Conservation (phyloP, 1,140 invertebrate genomes). For the Heliconius hewitsoni region DNA sequence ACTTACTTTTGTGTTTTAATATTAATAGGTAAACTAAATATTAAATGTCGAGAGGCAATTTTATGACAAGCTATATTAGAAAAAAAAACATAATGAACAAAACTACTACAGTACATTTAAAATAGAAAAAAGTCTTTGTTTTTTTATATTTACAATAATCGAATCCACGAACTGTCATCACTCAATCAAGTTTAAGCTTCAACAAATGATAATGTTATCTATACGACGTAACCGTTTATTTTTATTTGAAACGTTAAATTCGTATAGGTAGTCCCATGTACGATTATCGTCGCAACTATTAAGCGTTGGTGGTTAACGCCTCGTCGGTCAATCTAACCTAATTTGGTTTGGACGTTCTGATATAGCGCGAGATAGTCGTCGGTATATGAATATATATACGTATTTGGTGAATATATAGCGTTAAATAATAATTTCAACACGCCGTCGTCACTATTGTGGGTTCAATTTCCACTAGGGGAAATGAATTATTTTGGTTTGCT, state of each 20-base stretch:
- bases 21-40: too few relatives aligned
- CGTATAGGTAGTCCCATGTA: too few relatives aligned
- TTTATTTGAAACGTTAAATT: neutral
- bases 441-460: too few relatives aligned
- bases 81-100: too few relatives aligned
- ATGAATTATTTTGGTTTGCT: too few relatives aligned
- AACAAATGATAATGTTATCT: neutral
- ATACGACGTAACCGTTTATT: neutral
- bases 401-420: neutral
- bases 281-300: neutral
- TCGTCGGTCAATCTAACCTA: slow-evolving; percentile 5
- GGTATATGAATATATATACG: neutral
- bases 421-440: too few relatives aligned
- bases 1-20: too few relatives aligned
- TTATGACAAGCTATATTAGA: too few relatives aligned
- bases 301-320: slow-evolving; percentile 2
- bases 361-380: neutral
- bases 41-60: too few relatives aligned
- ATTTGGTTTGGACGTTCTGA: neutral
- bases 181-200: neutral
- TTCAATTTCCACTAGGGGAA: too few relatives aligned
- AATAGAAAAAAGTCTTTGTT: too few relatives aligned
- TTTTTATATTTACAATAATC: neutral
- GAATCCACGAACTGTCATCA: neutral
- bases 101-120: too few relatives aligned